Evolutionary conservation across 2,797 vertebrate species (phyloP), one percentile per base, ranked within the genome.

Genomic region (Malurus splendens): DNA sequence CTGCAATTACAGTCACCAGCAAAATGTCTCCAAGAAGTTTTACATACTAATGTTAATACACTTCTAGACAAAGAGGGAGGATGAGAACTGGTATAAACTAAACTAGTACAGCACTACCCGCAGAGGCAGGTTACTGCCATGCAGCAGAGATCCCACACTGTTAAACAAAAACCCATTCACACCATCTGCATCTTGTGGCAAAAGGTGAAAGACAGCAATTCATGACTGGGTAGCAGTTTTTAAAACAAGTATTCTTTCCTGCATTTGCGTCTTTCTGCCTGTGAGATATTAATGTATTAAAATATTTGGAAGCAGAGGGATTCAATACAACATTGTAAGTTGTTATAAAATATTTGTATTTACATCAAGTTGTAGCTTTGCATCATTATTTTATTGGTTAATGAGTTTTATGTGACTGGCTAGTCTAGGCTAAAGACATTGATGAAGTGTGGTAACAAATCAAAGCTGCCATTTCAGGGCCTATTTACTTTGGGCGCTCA

Each of bases 1-100:
- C 59, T 77, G 65, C 17, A 28, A 71, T 94, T 95, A 83, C 32
- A 78, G 91, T 90, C 78, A 94, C 60, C 62, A 92, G 85, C 32
- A 93, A 93, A 87, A 85, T 3, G 18, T 57, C 94, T 93, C 86
- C 48, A 67, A 86, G 57, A 87, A 25, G 50, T 65, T 76, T 74
- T 32, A 39, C 1, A 9, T 48, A 72, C 72, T 42, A 38, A 20
- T 52, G 18, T 57, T 88, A 79, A 82, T 13, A 42, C 7, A 83
- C 30, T 54, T 84, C 61, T 23, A 76, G 30, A 81, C 15, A 22
- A 84, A 85, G 41, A 90, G 42, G 19, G 30, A 72, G 52, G 33
- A 66, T 9, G 36, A 79, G 50, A 79, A 65, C 28, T 61, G 39
- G 17, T 28, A 54, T 28, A 71, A 73, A 64, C 33, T 62, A 25